Evolutionary conservation across 2,797 vertebrate genomes (phyloP).

Genomic region (Chrysocyon brachyurus): DNA sequence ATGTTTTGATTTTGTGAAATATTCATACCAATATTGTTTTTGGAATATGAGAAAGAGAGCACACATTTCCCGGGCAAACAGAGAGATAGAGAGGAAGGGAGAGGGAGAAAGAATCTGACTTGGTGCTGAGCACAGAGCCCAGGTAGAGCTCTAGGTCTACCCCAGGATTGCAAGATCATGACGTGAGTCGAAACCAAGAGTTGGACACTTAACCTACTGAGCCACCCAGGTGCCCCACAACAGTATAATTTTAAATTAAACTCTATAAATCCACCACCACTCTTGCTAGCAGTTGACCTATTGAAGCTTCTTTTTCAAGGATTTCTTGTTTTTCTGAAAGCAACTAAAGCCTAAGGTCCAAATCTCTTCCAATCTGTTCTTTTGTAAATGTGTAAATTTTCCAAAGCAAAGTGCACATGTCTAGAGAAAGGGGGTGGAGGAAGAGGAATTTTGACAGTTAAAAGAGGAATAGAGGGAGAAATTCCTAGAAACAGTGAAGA

Average conservation of each 20-base stretch:
- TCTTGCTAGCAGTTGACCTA: neutral
- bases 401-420: neutral
- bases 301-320: neutral
- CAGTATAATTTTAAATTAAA: neutral
- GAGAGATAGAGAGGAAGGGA: neutral
- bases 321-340: neutral
- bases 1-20: neutral
- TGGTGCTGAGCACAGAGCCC: neutral
- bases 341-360: neutral
- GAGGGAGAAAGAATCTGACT: neutral
- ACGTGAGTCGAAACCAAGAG: neutral
- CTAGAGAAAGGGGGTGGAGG: neutral
- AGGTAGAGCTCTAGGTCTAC: fast-evolving
- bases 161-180: neutral
- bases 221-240: neutral
- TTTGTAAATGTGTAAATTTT: neutral
- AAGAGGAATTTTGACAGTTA: neutral
- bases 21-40: neutral
- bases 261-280: neutral
- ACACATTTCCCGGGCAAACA: neutral
- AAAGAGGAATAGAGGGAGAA: neutral
- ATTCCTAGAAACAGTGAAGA: neutral
- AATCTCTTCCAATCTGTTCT: neutral
- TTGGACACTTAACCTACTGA: neutral
- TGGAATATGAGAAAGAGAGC: neutral